Conservation (phyloP, 64 coral and sea anemone species). For the Pachyseris speciosa region DNA sequence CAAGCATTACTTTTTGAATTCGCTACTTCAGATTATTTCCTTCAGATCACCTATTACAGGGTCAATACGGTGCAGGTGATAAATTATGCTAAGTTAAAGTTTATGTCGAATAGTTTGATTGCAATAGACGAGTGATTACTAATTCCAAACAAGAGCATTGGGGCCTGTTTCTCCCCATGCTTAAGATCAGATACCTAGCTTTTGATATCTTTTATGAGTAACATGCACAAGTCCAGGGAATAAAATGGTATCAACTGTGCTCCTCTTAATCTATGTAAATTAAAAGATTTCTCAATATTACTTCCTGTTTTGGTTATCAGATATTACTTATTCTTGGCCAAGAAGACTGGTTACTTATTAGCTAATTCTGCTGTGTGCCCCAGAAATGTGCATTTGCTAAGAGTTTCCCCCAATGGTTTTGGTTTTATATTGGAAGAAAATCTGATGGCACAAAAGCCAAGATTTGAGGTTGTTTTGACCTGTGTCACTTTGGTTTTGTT, state of each 20-base stretch:
- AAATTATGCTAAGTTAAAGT: conserved; percentile 31
- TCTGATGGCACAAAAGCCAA: neutral
- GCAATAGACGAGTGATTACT: neutral
- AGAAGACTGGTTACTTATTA: neutral
- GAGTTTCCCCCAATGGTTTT: neutral
- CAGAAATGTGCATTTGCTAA: too few relatives aligned
- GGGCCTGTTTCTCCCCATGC: neutral
- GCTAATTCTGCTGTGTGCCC: neutral
- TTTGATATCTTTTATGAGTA: neutral
- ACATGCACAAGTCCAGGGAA: neutral
- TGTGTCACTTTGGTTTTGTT: too few relatives aligned
- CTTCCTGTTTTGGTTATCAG: neutral
- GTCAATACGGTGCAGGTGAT: neutral
- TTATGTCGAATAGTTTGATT: conserved; percentile 13
- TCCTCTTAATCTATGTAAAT: neutral
- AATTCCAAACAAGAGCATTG: neutral
- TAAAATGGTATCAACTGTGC: neutral
- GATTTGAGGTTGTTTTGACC: neutral
- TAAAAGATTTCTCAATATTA: neutral
- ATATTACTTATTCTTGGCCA: neutral
- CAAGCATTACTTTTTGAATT: conserved; percentile 27
- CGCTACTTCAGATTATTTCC: neutral
- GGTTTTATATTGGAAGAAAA: neutral
- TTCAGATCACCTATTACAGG: neutral
- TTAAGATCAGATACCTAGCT: neutral